These are phyloP conservation scores for Chloroclystis v-ata DNA, from an alignment of 2,888 invertebrate genomes.

Conservation along the genomic window DNA sequence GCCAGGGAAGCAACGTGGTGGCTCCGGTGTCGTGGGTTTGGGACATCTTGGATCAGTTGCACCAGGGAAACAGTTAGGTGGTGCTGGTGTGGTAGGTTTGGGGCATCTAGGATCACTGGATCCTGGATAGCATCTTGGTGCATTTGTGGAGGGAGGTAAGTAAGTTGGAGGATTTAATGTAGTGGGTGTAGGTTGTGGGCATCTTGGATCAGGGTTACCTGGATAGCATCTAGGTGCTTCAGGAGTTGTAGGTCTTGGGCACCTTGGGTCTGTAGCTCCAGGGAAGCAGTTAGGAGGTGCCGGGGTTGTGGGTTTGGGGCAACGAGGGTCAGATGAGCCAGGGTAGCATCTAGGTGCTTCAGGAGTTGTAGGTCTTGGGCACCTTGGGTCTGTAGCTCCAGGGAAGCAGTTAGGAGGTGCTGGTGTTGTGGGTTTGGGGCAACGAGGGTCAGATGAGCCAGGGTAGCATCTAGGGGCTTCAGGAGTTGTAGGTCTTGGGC, in stretches of 20 bases:
- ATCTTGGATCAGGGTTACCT: too few relatives aligned
- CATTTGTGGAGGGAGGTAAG: conserved; percentile 33
- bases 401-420: too few relatives aligned
- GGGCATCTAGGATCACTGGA: conserved; percentile 37
- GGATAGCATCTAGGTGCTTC: too few relatives aligned
- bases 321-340: conserved; percentile 36
- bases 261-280: too few relatives aligned
- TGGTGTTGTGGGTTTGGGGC: too few relatives aligned
- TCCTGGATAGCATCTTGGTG: conserved; percentile 44
- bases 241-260: too few relatives aligned
- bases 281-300: conserved; percentile 16
- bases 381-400: conserved; percentile 38
- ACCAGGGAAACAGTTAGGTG: conserved; percentile 50
- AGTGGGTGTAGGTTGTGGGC: conserved; percentile 35
- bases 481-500: too few relatives aligned
- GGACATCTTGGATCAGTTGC: conserved; percentile 44
- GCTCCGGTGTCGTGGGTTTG: conserved; percentile 37
- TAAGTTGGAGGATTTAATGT: conserved; percentile 29
- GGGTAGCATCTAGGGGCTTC: too few relatives aligned
- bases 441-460: too few relatives aligned
- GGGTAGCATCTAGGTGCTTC: conserved; percentile 34
- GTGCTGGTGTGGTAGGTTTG: conserved; percentile 34
- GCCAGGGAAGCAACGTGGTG: conserved; percentile 34
- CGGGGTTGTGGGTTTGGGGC: conserved; percentile 15
- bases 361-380: conserved; percentile 45